Evolutionary conservation across 2,888 invertebrate species (phyloP), one percentile per base, ranked within the genome.

Genomic region (Allygus modestus): DNA sequence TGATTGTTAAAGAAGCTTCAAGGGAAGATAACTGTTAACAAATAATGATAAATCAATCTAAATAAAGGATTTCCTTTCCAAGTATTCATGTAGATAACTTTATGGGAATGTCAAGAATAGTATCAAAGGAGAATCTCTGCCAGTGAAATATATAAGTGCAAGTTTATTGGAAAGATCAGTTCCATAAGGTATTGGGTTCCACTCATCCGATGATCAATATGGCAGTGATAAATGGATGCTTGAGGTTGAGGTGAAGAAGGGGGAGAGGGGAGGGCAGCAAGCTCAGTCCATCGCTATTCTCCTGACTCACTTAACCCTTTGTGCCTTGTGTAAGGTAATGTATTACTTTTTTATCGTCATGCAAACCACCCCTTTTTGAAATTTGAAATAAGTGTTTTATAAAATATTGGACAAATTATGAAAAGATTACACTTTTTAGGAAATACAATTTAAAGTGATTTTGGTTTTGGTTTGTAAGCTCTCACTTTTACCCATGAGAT

Each of bases 81-180:
- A 58, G 58, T 58, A 58, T 58, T 58, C 23, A 58, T 23, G 58
- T 5, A 58, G 58, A 58, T 58, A n/a, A 58, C 20, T 58, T 58
- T 58, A 58, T 58, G 58, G 9, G 58, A 12, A 58, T 23, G 58
- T 23, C 58, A 23, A 2, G 58, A 23, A 58, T 58, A 58, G 12
- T 51, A 58, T 58, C 58, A 58, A 51, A 11, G 51, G 51, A 58
- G 58, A 58, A 5, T 58, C 58, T 11, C 15, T 23, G 58, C 23
- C 51, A 81, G 58, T 81, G 33, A 58, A 61, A 54, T 81, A 54
- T 61, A 54, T 58, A 33, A 81, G 81, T 81, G 81, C 23, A 61
- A 33, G 61, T 81, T 61, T 41, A 71, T 51, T 46, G 58, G 65
- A 23, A 65, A 31, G 37, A 61, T 58, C 31, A 51, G 23, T 31